Base-by-base conservation (phyloP, 2,888 invertebrate genomes). In the Caenorhabditis doughertyi region DNA sequence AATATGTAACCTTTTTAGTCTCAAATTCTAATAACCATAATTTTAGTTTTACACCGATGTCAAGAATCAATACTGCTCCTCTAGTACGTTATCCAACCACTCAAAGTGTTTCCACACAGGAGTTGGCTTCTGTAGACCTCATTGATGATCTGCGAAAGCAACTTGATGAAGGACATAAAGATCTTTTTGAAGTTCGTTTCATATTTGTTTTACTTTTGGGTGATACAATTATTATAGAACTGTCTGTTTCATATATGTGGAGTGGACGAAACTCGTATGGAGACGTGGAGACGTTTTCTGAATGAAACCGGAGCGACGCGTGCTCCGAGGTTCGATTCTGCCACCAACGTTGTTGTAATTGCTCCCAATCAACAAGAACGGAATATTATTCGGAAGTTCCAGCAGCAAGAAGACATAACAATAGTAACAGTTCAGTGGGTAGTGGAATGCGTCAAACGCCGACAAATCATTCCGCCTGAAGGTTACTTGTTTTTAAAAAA, bases 301-400 rank as follows among this genome's bases (percentile, higher is more conserved):
- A 79, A 85, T 47, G 60, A 71, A 29, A 81, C 81, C 13, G 87
- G 87, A 9, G 86, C 86, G 0, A 85, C 84, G 2, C 74, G 85
- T 16, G 84, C 76, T 1, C 29, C 56, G 2, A 74, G 49, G 11
- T 68, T 84, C 29, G 85, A 85, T 8, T 60, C 60, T 25, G 86
- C 87, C 27, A 86, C 86, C 2, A 84, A 86, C 39, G 82, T 87
- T 0, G 70, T 87, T 13, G 86, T 87, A 5, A 39, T 82, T 21
- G 11, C 65, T 25, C 55, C 79, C 23, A 60, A 13, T 25, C 44
- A 44, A 35, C 56, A 58, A 21, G 83, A 83, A 35, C 51, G 62
- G 29, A 8, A 21, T n/a, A 32, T 32, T 9, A 58, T 83, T 11
- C 56, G 83, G 32, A 58, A 58, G 32, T 60, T 44, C 13, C 8